phyloP scores from a whole-genome alignment of 2,113 vertebrate species.

The Melanotaenia duboulayi region DNA sequence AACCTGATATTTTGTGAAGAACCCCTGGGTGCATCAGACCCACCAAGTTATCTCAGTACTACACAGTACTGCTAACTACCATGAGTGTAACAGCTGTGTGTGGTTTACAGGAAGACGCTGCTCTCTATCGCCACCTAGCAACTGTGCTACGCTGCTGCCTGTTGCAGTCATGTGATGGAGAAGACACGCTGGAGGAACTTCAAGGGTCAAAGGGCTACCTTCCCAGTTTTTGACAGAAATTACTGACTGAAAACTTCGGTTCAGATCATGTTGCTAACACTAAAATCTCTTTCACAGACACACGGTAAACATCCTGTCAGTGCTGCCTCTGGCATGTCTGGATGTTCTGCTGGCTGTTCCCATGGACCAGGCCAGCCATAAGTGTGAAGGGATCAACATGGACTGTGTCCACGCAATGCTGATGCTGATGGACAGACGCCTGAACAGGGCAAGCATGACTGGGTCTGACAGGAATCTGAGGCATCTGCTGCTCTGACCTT shows the following conservation, averaged over 20 bases:
- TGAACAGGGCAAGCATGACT: constrained; percentile 60
- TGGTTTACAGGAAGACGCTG: constrained; percentile 68
- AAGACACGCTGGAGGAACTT: constrained; percentile 68
- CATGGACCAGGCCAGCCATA: constrained; percentile 55
- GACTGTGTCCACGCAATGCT: constrained; percentile 79
- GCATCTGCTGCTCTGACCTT: no score
- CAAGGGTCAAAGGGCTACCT: constrained; percentile 62
- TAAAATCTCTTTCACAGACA: constrained; percentile 46
- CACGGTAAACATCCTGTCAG: constrained; percentile 87
- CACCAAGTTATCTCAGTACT: no score
- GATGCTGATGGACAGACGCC: constrained; percentile 69
- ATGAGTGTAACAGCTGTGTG: neutral
- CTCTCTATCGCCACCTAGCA: constrained; percentile 74
- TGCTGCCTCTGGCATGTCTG: constrained; percentile 82
- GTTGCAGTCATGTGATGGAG: constrained; percentile 63
- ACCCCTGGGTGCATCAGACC: no score
- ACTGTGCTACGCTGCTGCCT: constrained; percentile 73
- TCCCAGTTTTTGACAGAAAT: neutral
- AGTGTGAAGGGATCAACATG: constrained; percentile 82
- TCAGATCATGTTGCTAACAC: neutral
- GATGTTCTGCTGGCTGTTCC: constrained; percentile 75
- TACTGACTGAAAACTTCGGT: no score
- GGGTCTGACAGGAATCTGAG: no score
- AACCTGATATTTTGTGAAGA: no score
- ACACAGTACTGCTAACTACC: no score